phyloP scores from a whole-genome alignment of 2,888 invertebrate genomes.

The Mechanitis mazaeus region DNA sequence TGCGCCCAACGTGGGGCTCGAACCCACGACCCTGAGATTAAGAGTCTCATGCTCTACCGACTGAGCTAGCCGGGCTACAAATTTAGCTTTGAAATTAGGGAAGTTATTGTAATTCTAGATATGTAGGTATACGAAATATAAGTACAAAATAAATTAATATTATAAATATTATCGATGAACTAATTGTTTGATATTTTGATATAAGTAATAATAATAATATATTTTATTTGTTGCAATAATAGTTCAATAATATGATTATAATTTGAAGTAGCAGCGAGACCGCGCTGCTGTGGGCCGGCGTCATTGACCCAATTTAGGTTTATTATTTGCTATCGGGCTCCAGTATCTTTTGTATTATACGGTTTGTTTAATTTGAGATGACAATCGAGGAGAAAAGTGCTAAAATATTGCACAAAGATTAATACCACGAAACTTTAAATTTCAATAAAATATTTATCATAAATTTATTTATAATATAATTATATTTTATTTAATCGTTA shows the following conservation, averaged over 20 bases:
- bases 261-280: slow-evolving; percentile 2
- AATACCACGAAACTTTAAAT: too few relatives aligned
- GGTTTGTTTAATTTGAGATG: too few relatives aligned
- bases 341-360: slow-evolving; percentile 7
- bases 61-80: slow-evolving; percentile 73
- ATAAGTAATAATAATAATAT: too few relatives aligned
- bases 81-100: background rate
- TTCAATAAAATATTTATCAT: background rate
- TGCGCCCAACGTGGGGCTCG: slow-evolving; percentile 79
- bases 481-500: background rate
- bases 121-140: background rate
- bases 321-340: slow-evolving; percentile 23
- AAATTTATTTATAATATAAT: too few relatives aligned
- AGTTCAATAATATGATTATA: background rate
- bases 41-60: slow-evolving; percentile 79
- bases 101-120: background rate
- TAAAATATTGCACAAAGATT: too few relatives aligned
- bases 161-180: too few relatives aligned
- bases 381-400: too few relatives aligned
- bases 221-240: too few relatives aligned
- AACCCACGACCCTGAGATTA: slow-evolving; percentile 81
- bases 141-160: too few relatives aligned
- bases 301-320: slow-evolving; percentile 58
- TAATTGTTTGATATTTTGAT: too few relatives aligned
- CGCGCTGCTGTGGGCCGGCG: slow-evolving; percentile 38